phyloP scores from a whole-genome alignment of 2,797 vertebrate species.

The Heteromormyrus szaboi region DNA sequence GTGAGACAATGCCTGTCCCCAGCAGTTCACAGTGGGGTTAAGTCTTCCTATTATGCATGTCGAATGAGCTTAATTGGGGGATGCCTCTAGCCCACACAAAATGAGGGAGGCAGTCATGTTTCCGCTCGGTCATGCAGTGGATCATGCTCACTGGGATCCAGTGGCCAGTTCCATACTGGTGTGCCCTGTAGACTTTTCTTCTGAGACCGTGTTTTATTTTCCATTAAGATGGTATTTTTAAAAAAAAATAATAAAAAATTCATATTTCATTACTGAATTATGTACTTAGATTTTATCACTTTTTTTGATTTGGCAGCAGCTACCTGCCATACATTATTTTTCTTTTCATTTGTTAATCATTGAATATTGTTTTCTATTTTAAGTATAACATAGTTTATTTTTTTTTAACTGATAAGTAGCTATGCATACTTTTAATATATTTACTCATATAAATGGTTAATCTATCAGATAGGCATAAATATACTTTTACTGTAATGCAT shows the following conservation, averaged over 20 bases:
- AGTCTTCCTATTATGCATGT: conserved; percentile 60
- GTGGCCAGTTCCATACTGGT: not conserved
- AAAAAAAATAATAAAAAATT: too few relatives aligned
- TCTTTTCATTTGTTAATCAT: not conserved
- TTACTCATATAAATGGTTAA: not conserved
- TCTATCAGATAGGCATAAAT: not conserved
- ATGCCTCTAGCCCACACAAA: conserved; percentile 51
- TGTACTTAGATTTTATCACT: not conserved
- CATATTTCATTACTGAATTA: not conserved
- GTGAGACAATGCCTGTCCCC: conserved; percentile 70
- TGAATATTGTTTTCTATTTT: not conserved
- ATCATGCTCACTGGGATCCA: not conserved
- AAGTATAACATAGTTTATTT: not conserved
- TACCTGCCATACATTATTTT: not conserved
- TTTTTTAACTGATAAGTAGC: not conserved
- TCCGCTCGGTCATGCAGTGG: not conserved
- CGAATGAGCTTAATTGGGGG: conserved; percentile 58
- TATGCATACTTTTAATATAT: not conserved
- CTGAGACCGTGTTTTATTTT: not conserved
- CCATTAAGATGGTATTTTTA: not conserved
- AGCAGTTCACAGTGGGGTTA: conserved; percentile 52
- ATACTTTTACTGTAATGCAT: not conserved
- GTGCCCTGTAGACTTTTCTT: not conserved
- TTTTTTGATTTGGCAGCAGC: not conserved
- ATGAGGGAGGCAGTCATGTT: conserved; percentile 37